Percentiles rank a stretch among this genome's conserved stretches.
These are phyloP conservation scores for Turdus rufiventris DNA, from an alignment of 2,113 vertebrate genomes.

Conservation along the genomic window DNA sequence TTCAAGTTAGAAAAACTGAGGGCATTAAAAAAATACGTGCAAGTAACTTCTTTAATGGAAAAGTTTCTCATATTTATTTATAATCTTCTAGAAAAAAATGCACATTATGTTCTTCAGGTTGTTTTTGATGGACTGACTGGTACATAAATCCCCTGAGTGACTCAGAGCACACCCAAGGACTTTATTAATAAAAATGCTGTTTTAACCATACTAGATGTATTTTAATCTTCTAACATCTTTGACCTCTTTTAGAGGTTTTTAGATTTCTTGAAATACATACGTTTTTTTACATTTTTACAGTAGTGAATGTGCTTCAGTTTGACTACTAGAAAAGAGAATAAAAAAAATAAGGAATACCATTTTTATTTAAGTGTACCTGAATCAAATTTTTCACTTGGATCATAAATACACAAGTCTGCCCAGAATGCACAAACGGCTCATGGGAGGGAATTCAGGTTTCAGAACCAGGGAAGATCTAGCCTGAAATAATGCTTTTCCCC, in stretches of 20 bases:
- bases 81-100: neutral
- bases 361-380: neutral
- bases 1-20: conserved; percentile 53
- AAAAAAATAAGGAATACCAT: neutral
- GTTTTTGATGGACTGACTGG: neutral
- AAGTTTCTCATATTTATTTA: conserved; percentile 18
- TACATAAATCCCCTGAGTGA: neutral
- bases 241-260: neutral
- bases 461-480: neutral
- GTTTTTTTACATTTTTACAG: neutral
- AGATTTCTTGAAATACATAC: neutral
- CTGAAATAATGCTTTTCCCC: neutral
- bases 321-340: neutral
- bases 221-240: neutral
- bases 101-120: neutral
- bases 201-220: neutral
- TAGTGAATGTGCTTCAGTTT: neutral
- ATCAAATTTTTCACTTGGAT: neutral
- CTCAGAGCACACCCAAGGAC: neutral
- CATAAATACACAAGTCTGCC: neutral
- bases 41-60: conserved; percentile 6
- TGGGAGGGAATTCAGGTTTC: neutral
- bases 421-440: neutral
- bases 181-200: neutral
- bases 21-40: conserved; percentile 11